Percentiles rank a stretch among this genome's conserved stretches.
Evolutionary conservation across 1,140 invertebrate species (phyloP).

Genomic region (Neocloeon triangulifer): DNA sequence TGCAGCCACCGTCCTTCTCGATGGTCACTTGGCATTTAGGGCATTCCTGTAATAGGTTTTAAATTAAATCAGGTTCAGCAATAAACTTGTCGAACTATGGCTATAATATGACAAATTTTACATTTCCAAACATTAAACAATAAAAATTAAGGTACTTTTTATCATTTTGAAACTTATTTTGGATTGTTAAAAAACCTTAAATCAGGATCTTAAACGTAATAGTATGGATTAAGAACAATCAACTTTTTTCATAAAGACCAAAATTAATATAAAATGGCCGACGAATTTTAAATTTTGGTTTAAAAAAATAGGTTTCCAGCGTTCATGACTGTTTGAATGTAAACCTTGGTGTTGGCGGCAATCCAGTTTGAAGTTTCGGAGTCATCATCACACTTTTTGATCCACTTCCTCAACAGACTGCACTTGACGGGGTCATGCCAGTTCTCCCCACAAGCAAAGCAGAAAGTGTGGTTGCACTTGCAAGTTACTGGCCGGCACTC

Average conservation of each 20-base stretch:
- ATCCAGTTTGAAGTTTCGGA: conserved; percentile 99
- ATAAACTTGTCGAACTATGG: background rate
- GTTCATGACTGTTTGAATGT: too few species aligned
- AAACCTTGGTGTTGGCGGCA: conserved; percentile 93
- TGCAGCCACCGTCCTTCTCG: conserved; percentile 96
- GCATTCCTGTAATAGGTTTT: conserved; percentile 54
- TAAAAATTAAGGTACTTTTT: too few species aligned
- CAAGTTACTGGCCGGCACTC: conserved; percentile 87
- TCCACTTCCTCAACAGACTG: conserved; percentile 81
- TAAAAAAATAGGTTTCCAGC: too few species aligned
- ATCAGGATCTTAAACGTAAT: too few species aligned
- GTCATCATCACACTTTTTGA: conserved; percentile 98
- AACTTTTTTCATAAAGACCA: too few species aligned
- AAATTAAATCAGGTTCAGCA: background rate
- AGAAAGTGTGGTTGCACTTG: conserved; percentile 82
- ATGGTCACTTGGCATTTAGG: conserved; percentile 97
- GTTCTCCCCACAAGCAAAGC: conserved; percentile 91
- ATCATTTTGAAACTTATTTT: too few species aligned
- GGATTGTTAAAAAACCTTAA: too few species aligned
- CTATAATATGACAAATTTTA: too few species aligned
- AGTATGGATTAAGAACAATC: too few species aligned
- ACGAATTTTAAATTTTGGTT: background rate
- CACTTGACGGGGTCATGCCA: conserved; percentile 99
- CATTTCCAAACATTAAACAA: too few species aligned
- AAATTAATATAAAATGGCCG: conserved; percentile 3